Evolutionary conservation across 2,888 invertebrate genomes (phyloP).

Genomic region (Hirtodrosophila trivittata): DNA sequence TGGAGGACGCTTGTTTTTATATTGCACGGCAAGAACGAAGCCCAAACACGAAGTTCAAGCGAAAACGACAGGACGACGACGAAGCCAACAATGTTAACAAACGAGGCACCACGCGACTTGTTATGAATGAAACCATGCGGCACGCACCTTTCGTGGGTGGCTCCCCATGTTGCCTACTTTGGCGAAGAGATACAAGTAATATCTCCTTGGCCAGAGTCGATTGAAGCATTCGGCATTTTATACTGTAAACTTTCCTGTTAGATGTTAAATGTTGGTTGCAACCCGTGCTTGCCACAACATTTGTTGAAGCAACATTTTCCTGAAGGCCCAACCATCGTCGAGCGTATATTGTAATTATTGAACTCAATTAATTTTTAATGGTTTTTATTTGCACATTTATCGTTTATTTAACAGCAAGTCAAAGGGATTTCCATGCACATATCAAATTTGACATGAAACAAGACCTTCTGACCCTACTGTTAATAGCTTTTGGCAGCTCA

Average conservation of each 20-base stretch:
- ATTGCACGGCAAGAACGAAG: conserved; percentile 62
- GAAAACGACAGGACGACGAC: conserved; percentile 18
- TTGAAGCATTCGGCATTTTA: too few species aligned
- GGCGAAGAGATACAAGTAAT: background rate
- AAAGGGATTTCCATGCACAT: conserved; percentile 6
- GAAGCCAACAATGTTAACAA: conserved; percentile 27
- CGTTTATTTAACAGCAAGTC: conserved; percentile 44
- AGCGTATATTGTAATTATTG: conserved; percentile 52
- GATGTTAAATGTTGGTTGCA: too few species aligned
- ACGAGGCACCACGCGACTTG: conserved; percentile 41
- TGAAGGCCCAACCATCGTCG: too few species aligned
- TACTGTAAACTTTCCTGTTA: too few species aligned
- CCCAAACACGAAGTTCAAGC: conserved; percentile 24
- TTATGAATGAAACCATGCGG: conserved; percentile 59
- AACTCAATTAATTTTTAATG: conserved; percentile 74
- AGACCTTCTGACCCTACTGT: conserved; percentile 12
- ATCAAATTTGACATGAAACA: conserved; percentile 5
- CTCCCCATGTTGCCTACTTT: conserved; percentile 21
- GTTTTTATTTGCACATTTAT: conserved; percentile 71
- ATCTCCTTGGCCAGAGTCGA: too few species aligned
- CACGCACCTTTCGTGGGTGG: conserved; percentile 32
- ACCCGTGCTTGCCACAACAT: conserved; percentile 4
- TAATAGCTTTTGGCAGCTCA: conserved; percentile 55
- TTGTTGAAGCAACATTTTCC: conserved; percentile 61
- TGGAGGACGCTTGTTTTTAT: conserved; percentile 81